Percentiles rank a stretch among this genome's conserved stretches.
These are phyloP conservation scores for Crematogaster levior DNA, from an alignment of 2,888 invertebrate species.

Conservation along the genomic window DNA sequence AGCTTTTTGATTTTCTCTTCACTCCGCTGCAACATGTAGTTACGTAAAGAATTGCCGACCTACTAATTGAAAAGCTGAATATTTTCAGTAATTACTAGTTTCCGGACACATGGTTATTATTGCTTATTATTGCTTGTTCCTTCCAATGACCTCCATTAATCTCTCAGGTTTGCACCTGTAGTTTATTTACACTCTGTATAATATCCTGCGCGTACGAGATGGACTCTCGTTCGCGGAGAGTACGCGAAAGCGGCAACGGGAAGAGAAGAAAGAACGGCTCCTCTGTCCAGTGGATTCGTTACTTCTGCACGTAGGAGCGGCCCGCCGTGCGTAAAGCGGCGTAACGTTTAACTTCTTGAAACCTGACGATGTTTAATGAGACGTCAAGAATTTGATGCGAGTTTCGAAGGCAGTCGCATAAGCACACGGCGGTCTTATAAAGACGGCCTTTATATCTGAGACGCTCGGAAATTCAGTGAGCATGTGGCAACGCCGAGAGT, in stretches of 20 bases:
- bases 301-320: conserved; percentile 33
- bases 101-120: conserved; percentile 6
- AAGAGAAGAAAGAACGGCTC: conserved; percentile 39
- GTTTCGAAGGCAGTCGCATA: conserved; percentile 67
- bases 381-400: conserved; percentile 76
- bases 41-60: background rate
- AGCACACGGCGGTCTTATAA: conserved; percentile 66
- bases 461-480: conserved; percentile 78
- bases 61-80: conserved; percentile 6
- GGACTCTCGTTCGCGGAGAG: background rate
- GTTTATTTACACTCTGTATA: conserved; percentile 25
- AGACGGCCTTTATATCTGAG: conserved; percentile 75
- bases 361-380: conserved; percentile 76
- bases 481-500: conserved; percentile 75
- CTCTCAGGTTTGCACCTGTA: conserved; percentile 27
- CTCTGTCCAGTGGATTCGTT: conserved; percentile 47
- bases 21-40: background rate
- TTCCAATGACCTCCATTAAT: conserved; percentile 39
- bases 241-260: conserved; percentile 8
- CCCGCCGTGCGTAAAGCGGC: conserved; percentile 47
- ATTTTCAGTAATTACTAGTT: conserved; percentile 22
- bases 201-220: background rate
- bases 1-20: background rate
- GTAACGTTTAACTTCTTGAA: conserved; percentile 70
- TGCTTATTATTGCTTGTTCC: background rate